phyloP scores from a whole-genome alignment of 1,140 invertebrate genomes.

The Vollenhovia emeryi region DNA sequence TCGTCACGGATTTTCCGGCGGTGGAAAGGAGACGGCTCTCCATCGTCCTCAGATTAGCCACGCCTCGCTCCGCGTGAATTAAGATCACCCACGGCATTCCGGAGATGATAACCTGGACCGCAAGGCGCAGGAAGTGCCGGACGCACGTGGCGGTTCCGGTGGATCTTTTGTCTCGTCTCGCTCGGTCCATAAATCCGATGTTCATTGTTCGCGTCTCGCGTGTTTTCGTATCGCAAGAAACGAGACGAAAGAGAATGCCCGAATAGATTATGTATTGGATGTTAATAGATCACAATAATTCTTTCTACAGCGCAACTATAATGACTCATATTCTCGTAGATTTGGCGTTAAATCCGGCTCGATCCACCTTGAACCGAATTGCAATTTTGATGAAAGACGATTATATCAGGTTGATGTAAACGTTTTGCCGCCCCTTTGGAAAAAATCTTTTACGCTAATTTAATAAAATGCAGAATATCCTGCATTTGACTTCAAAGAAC shows the following conservation, averaged over 20 bases:
- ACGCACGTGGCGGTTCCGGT: constrained; percentile 1
- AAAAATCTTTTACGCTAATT: not conserved
- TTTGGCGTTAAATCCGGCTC: not conserved
- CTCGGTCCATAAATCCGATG: constrained; percentile 40
- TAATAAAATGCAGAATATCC: not conserved
- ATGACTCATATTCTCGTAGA: not conserved
- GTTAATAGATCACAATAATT: not conserved
- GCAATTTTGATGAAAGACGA: not conserved
- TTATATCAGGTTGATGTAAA: not conserved
- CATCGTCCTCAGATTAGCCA: constrained; percentile 72
- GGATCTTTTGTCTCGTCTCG: constrained; percentile 46
- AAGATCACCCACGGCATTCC: constrained; percentile 78
- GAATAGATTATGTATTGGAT: not conserved
- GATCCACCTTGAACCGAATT: not conserved
- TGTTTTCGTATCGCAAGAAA: not conserved
- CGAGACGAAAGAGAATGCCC: not conserved
- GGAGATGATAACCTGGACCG: constrained; percentile 36
- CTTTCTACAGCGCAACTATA: not conserved
- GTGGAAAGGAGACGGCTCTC: constrained; percentile 63
- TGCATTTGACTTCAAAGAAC: not conserved
- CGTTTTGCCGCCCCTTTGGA: not conserved
- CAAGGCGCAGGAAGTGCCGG: constrained; percentile 50
- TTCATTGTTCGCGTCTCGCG: constrained; percentile 7
- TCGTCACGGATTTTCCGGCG: constrained; percentile 78
- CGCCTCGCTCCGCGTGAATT: constrained; percentile 71